These are phyloP conservation scores for Porites lutea DNA, from an alignment of 64 coral and sea anemone genomes.

Conservation along the genomic window DNA sequence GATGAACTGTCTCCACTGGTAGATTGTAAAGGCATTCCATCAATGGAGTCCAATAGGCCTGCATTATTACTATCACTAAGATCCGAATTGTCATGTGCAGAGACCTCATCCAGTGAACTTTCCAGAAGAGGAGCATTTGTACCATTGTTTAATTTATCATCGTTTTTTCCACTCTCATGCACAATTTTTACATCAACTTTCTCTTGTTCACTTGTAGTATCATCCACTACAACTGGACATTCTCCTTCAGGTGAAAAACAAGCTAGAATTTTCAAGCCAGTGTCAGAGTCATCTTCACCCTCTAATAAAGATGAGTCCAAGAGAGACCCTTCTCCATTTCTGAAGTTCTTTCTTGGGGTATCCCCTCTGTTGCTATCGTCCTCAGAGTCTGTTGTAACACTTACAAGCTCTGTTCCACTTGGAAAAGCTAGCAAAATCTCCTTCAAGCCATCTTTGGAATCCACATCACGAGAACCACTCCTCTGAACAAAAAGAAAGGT, in stretches of 20 bases:
- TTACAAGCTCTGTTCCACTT: slow-evolving; percentile 32
- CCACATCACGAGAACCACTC: neutral
- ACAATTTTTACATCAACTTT: neutral
- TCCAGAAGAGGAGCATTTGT: neutral
- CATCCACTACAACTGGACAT: slow-evolving; percentile 36
- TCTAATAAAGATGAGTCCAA: neutral
- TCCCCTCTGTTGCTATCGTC: slow-evolving; percentile 38
- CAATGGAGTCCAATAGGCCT: neutral
- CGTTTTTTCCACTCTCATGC: neutral
- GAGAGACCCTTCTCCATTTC: neutral
- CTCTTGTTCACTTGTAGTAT: neutral
- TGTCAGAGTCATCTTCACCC: neutral
- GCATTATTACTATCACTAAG: neutral
- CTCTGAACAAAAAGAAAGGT: neutral
- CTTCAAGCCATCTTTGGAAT: neutral
- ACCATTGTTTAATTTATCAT: neutral
- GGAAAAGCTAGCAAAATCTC: slow-evolving; percentile 44
- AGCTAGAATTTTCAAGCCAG: neutral
- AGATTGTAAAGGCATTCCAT: neutral
- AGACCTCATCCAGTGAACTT: neutral
- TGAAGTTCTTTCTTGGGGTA: neutral
- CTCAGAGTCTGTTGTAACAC: slow-evolving; percentile 45
- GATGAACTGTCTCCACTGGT: neutral
- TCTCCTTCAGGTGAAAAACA: slow-evolving; percentile 2
- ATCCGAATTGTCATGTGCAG: neutral